phyloP scores from a whole-genome alignment of 92 coral and sea anemone species.

The Montipora capitata region DNA sequence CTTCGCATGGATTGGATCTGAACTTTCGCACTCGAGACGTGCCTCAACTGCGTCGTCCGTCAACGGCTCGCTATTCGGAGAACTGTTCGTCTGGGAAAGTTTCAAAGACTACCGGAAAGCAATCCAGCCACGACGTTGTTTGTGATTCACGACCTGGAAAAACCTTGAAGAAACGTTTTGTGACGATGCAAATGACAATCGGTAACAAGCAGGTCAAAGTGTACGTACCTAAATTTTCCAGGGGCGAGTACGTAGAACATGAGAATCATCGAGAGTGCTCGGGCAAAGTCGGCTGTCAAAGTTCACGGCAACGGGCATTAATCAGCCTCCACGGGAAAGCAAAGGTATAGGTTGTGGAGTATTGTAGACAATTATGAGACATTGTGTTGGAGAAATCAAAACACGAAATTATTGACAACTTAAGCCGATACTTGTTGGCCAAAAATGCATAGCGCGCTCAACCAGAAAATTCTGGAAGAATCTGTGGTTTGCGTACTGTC shows the following conservation, averaged over 20 bases:
- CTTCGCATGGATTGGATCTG: background rate
- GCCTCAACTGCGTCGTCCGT: background rate
- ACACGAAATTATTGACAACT: too few species aligned
- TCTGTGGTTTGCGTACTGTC: too few species aligned
- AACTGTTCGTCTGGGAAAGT: background rate
- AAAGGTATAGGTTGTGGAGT: background rate
- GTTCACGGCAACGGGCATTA: background rate
- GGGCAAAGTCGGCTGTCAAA: slow-evolving; percentile 27
- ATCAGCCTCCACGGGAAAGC: background rate
- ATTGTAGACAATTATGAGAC: background rate
- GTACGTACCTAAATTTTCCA: slow-evolving; percentile 83
- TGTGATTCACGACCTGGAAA: slow-evolving; percentile 73
- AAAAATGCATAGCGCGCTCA: too few species aligned
- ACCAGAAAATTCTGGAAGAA: too few species aligned
- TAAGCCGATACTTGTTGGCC: too few species aligned
- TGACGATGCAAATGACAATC: slow-evolving; percentile 93
- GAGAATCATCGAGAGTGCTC: slow-evolving; percentile 67
- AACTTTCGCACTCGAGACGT: slow-evolving; percentile 13
- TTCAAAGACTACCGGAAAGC: slow-evolving; percentile 19
- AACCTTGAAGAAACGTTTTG: slow-evolving; percentile 73
- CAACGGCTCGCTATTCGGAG: background rate
- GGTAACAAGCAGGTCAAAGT: slow-evolving; percentile 83
- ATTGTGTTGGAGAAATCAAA: too few species aligned
- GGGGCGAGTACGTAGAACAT: slow-evolving; percentile 53
- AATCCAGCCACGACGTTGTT: slow-evolving; percentile 36